Evolutionary conservation across 2,888 invertebrate genomes (phyloP).

Genomic region (Lasius fuliginosus): DNA sequence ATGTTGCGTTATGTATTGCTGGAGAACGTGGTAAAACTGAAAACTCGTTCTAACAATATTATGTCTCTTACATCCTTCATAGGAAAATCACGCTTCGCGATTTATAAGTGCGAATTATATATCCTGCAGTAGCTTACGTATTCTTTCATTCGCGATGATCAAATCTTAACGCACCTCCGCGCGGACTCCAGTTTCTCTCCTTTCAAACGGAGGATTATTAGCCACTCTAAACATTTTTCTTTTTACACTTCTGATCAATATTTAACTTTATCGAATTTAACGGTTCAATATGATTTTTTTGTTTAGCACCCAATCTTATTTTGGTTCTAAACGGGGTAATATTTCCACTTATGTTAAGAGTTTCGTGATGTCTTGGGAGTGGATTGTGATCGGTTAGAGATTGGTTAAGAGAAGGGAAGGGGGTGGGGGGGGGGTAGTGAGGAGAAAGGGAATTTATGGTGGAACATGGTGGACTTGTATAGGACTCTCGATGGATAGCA

Average conservation of each 20-base stretch:
- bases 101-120: neutral
- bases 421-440: constrained; percentile 62
- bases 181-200: constrained; percentile 53
- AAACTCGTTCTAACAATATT: constrained; percentile 64
- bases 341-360: constrained; percentile 51
- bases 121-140: too few relatives aligned
- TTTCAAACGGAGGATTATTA: constrained; percentile 24
- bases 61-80: constrained; percentile 63
- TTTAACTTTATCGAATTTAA: constrained; percentile 38
- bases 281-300: constrained; percentile 38
- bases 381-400: constrained; percentile 36
- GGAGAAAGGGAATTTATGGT: constrained; percentile 34
- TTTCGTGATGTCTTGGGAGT: constrained; percentile 64
- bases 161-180: constrained; percentile 50
- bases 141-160: constrained; percentile 1
- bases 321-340: constrained; percentile 63
- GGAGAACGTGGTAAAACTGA: constrained; percentile 59
- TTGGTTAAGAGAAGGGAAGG: constrained; percentile 48
- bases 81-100: constrained; percentile 57
- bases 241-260: constrained; percentile 19
- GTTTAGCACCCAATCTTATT: constrained; percentile 51
- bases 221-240: constrained; percentile 23
- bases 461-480: constrained; percentile 60
- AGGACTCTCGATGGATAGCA: constrained; percentile 83
- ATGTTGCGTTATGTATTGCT: constrained; percentile 23